A percentile compares a stretch with the other conserved stretches of the same genome.
phyloP scores from a whole-genome alignment of 2,888 invertebrate genomes.

The Tryphoninae sp. region DNA sequence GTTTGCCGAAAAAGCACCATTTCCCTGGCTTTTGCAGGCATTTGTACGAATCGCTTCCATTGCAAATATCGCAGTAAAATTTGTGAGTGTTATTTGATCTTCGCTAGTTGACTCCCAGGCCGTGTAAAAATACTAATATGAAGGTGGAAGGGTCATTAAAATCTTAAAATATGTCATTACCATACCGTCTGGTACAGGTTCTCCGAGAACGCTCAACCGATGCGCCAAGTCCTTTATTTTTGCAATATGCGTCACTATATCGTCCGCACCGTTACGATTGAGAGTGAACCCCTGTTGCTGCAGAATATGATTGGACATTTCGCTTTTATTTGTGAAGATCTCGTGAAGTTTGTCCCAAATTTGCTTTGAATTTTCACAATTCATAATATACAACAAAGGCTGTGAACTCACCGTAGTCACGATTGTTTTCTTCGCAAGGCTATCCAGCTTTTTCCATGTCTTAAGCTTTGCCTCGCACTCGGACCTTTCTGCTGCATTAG shows the following conservation, averaged over 20 bases:
- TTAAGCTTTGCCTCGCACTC: no score
- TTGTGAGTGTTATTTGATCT: slow-evolving; percentile 30
- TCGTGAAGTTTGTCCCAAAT: slow-evolving; percentile 71
- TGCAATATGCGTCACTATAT: slow-evolving; percentile 66
- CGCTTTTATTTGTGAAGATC: slow-evolving; percentile 69
- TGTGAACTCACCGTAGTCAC: no score
- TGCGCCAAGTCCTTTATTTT: slow-evolving; percentile 64
- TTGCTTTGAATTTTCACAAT: no score
- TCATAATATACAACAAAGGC: no score
- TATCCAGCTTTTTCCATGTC: no score
- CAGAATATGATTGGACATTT: slow-evolving; percentile 65
- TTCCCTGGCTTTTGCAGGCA: neutral
- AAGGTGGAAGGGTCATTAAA: slow-evolving; percentile 63
- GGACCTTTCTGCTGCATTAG: no score
- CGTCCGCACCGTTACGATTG: slow-evolving; percentile 54
- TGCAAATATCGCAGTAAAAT: slow-evolving; percentile 50
- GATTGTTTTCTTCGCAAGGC: no score
- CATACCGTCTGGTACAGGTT: slow-evolving; percentile 59
- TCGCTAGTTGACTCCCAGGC: slow-evolving; percentile 63
- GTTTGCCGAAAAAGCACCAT: slow-evolving; percentile 23
- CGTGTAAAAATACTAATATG: slow-evolving; percentile 59
- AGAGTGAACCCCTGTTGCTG: slow-evolving; percentile 64
- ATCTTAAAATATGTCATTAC: slow-evolving; percentile 66
- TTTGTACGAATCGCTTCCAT: slow-evolving; percentile 40
- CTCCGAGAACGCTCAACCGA: slow-evolving; percentile 54